phyloP scores from a whole-genome alignment of 2,113 vertebrate genomes.

The Chaetodon trifascialis region DNA sequence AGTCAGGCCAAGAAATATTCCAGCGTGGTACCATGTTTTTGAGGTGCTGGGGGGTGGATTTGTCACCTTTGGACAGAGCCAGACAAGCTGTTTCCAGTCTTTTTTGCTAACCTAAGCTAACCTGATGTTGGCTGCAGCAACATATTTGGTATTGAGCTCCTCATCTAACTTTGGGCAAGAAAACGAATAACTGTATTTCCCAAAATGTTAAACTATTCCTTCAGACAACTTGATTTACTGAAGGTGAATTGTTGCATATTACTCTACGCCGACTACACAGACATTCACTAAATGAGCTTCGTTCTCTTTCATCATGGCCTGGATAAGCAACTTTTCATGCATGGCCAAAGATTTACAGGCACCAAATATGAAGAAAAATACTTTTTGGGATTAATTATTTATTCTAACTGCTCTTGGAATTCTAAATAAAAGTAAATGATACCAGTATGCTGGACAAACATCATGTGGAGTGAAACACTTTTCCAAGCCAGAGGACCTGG shows the following conservation, averaged over 20 bases:
- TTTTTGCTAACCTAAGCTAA: neutral
- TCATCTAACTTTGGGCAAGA: neutral
- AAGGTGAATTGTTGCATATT: neutral
- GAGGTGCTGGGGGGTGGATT: neutral
- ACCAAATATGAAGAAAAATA: neutral
- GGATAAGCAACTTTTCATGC: neutral
- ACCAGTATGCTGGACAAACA: neutral
- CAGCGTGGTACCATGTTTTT: neutral
- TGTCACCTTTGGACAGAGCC: neutral
- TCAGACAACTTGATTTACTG: neutral
- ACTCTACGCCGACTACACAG: neutral
- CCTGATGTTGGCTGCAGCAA: neutral
- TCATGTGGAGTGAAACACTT: neutral
- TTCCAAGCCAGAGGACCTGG: neutral
- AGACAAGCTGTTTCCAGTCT: neutral
- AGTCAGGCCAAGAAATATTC: too few relatives aligned
- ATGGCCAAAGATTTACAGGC: neutral
- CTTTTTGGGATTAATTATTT: slow-evolving; percentile 17
- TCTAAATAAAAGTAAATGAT: slow-evolving; percentile 8
- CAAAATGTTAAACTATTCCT: neutral
- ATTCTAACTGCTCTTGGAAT: neutral
- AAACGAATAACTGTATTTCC: neutral
- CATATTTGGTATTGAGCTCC: neutral
- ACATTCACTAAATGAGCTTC: neutral
- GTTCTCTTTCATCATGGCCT: neutral